Conservation (phyloP, 2,888 invertebrate species). For the Pyrrhosoma nymphula region DNA sequence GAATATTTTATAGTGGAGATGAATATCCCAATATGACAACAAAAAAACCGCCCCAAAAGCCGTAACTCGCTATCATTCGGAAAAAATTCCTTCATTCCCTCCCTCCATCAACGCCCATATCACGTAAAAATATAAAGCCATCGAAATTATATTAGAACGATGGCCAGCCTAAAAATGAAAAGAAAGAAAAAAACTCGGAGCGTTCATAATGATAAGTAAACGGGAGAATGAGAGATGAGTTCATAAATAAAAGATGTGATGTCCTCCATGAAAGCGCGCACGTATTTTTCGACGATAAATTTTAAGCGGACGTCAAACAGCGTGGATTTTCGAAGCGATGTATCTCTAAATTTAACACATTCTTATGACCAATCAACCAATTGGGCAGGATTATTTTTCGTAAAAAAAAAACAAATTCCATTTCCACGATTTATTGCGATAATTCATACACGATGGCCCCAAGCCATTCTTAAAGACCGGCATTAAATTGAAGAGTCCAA, state of each 20-base stretch:
- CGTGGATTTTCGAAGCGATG: neutral
- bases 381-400: neutral
- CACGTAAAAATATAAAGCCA: neutral
- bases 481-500: neutral
- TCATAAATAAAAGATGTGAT: conserved; percentile 21
- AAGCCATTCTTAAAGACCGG: neutral
- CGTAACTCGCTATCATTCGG: neutral
- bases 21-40: neutral
- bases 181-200: neutral
- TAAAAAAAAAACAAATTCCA: neutral
- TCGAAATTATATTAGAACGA: conserved; percentile 3
- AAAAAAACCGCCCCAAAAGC: neutral
- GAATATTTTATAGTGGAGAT: neutral
- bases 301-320: neutral
- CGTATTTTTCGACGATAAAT: conserved; percentile 6
- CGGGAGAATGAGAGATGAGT: neutral
- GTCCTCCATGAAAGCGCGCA: neutral
- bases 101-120: neutral
- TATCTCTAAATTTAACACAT: neutral
- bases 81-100: neutral
- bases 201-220: neutral
- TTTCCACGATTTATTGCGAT: neutral
- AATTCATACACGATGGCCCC: neutral
- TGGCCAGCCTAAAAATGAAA: neutral
- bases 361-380: neutral